Evolutionary conservation across 2,113 vertebrate genomes (phyloP).

Genomic region (Campylorhamphus procurvoides): DNA sequence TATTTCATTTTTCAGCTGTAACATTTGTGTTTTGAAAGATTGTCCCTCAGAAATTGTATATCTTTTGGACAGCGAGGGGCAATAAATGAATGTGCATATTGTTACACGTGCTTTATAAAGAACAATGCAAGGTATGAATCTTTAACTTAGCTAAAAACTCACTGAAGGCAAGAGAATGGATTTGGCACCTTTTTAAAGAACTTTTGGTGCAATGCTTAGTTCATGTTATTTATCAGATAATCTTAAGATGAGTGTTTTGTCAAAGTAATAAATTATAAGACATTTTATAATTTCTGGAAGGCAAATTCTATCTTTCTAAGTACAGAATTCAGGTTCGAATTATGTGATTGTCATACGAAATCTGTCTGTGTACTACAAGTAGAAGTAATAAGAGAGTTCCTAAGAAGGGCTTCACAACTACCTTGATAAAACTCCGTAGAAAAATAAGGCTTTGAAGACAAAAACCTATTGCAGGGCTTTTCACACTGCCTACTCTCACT

Average conservation of each 20-base stretch:
- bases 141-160: background rate
- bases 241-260: background rate
- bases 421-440: background rate
- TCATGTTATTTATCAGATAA: background rate
- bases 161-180: background rate
- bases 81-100: constrained; percentile 6
- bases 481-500: too few relatives aligned
- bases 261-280: background rate
- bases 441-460: background rate
- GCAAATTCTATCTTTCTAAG: background rate
- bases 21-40: constrained; percentile 33
- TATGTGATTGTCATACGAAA: background rate
- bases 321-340: background rate
- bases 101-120: background rate
- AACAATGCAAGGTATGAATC: background rate
- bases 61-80: constrained; percentile 7
- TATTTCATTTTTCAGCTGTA: constrained; percentile 41
- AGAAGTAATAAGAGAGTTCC: background rate
- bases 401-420: background rate
- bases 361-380: background rate
- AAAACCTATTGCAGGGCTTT: background rate
- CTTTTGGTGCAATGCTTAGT: background rate
- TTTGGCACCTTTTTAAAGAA: background rate
- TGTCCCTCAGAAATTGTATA: constrained; percentile 26
- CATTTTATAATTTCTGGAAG: background rate